phyloP scores from a whole-genome alignment of 2,888 invertebrate genomes.

The Rhorus exstirpatorius region DNA sequence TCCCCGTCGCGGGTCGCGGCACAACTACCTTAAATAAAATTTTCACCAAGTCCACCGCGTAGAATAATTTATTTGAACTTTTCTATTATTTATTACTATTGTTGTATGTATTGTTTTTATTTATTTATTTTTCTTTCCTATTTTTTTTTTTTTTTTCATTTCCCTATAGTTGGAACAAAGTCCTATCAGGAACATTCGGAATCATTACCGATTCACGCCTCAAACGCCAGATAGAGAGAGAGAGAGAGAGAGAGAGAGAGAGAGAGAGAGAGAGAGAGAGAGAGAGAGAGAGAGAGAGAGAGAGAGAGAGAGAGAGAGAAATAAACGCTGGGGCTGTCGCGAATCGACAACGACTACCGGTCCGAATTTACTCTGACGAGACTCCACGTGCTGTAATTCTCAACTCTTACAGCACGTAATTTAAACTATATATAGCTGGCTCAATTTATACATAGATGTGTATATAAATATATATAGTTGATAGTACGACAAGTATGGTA shows the following conservation, averaged over 20 bases:
- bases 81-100: too few species aligned
- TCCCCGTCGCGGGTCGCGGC: too few species aligned
- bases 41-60: not conserved
- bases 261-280: slow-evolving; percentile 19
- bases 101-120: too few species aligned
- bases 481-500: slow-evolving; percentile 18
- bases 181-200: slow-evolving; percentile 26
- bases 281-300: not conserved
- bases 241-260: slow-evolving; percentile 1
- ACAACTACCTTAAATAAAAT: slow-evolving; percentile 6
- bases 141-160: too few species aligned
- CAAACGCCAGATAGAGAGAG: slow-evolving; percentile 10
- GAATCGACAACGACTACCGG: slow-evolving; percentile 26
- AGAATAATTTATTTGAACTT: slow-evolving; percentile 2
- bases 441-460: not conserved
- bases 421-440: slow-evolving; percentile 22
- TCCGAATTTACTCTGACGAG: slow-evolving; percentile 42
- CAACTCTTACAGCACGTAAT: slow-evolving; percentile 32
- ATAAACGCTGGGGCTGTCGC: slow-evolving; percentile 22
- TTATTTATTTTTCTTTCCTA: too few species aligned
- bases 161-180: slow-evolving; percentile 1
- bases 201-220: slow-evolving; percentile 36
- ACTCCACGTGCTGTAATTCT: slow-evolving; percentile 39
- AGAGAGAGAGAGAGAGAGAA: slow-evolving; percentile 3
- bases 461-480: not conserved